Conservation (phyloP, 2,888 invertebrate species). For the Pandemis cinnamomeana region DNA sequence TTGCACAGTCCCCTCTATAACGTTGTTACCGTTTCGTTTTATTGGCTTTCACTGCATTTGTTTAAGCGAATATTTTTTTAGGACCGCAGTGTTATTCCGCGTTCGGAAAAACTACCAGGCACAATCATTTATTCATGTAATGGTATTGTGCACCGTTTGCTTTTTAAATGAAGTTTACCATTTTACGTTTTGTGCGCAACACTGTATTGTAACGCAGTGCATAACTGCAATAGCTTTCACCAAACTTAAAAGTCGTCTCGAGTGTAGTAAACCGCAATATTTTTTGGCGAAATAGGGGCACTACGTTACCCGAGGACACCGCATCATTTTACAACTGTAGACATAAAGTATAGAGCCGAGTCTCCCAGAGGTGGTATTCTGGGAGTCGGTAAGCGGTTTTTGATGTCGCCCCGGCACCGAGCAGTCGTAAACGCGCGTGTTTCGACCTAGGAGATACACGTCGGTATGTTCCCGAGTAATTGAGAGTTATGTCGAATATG, state of each 20-base stretch:
- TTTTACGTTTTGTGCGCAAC: background rate
- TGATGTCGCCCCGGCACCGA: conserved; percentile 65
- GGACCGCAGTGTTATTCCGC: conserved; percentile 23
- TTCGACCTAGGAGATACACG: conserved; percentile 46
- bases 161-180: conserved; percentile 1
- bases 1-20: conserved; percentile 58
- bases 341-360: conserved; percentile 54
- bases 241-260: conserved; percentile 5
- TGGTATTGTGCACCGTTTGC: conserved; percentile 13
- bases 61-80: conserved; percentile 37
- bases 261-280: conserved; percentile 24
- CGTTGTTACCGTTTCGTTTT: conserved; percentile 66
- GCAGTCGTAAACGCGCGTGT: conserved; percentile 65
- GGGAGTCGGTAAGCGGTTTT: conserved; percentile 71
- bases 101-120: conserved; percentile 28
- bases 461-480: conserved; percentile 25
- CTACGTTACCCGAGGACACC: conserved; percentile 51
- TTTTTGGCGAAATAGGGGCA: conserved; percentile 27
- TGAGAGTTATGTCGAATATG: conserved; percentile 36
- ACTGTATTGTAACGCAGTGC: background rate
- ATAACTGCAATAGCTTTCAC: background rate
- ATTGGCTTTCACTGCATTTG: conserved; percentile 57
- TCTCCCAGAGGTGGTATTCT: conserved; percentile 59
- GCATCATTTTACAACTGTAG: conserved; percentile 60
- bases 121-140: conserved; percentile 32